Percentiles rank a stretch among this genome's conserved stretches.
phyloP scores from a whole-genome alignment of 2,888 invertebrate genomes.

The Caenorhabditis uteleia region DNA sequence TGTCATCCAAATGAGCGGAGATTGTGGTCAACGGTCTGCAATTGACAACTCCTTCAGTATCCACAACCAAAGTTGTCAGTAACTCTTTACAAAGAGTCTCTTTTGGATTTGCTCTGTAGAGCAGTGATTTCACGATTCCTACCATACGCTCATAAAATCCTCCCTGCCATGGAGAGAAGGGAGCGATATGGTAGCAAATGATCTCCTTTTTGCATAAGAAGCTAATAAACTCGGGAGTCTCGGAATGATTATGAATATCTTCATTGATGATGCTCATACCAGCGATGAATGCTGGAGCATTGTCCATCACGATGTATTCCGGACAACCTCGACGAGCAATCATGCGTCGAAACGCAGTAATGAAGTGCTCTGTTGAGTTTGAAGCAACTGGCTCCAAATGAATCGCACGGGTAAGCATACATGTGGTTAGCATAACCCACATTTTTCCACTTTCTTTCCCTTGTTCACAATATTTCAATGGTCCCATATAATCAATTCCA shows the following conservation, averaged over 20 bases:
- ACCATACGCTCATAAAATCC: slow-evolving; percentile 10
- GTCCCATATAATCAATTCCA: slow-evolving; percentile 15
- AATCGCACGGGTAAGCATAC: slow-evolving; percentile 2
- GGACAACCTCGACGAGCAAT: slow-evolving; percentile 3
- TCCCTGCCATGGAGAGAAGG: slow-evolving; percentile 12
- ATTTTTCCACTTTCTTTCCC: neutral
- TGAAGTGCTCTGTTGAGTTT: slow-evolving; percentile 2
- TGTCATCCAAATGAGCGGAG: too few species aligned
- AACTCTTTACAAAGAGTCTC: too few species aligned
- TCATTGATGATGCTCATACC: slow-evolving; percentile 3
- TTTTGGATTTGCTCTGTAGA: slow-evolving; percentile 1
- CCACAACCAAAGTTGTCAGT: too few species aligned
- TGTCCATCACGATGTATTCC: slow-evolving; percentile 4
- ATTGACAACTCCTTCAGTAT: too few species aligned
- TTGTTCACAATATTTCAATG: neutral
- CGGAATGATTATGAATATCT: neutral
- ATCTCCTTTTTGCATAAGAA: slow-evolving; percentile 3
- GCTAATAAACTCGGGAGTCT: neutral
- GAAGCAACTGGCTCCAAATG: slow-evolving; percentile 6
- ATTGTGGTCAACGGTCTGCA: too few species aligned
- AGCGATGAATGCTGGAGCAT: slow-evolving; percentile 5
- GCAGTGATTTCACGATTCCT: slow-evolving; percentile 1
- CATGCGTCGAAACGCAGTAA: neutral
- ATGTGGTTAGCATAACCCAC: slow-evolving; percentile 8
- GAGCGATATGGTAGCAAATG: slow-evolving; percentile 7